Conservation (phyloP, 2,888 invertebrate species). For the Aporophyla lueneburgensis region DNA sequence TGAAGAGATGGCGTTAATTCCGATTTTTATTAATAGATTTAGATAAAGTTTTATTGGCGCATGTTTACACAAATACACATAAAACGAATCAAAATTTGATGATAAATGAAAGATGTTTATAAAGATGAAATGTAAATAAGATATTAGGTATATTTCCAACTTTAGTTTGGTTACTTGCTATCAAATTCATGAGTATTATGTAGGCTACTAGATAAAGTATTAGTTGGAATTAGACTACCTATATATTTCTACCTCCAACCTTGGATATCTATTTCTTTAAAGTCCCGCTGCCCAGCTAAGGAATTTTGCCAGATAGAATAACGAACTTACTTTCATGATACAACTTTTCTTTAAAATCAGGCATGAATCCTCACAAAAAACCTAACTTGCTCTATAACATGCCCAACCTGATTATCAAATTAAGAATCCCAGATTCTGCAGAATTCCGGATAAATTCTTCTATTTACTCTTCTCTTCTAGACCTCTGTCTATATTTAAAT, state of each 20-base stretch:
- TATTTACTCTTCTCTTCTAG: no score
- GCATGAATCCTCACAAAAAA: background rate
- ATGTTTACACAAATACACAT: conserved; percentile 64
- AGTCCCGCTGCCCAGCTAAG: background rate
- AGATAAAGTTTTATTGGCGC: conserved; percentile 49
- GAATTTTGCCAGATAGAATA: background rate
- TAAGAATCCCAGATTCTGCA: background rate
- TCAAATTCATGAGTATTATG: conserved; percentile 41
- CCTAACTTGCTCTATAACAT: background rate
- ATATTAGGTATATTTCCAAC: conserved; percentile 54
- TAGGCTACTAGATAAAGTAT: conserved; percentile 42
- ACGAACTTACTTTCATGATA: background rate
- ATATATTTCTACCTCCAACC: conserved; percentile 11
- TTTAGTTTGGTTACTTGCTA: conserved; percentile 35
- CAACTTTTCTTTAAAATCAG: background rate
- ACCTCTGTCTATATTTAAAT: no score
- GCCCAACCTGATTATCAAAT: conserved; percentile 20
- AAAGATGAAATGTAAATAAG: conserved; percentile 67
- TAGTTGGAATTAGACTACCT: conserved; percentile 12
- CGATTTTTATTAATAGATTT: conserved; percentile 51
- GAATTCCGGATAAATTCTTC: conserved; percentile 4
- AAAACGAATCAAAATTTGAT: conserved; percentile 60
- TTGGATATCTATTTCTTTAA: conserved; percentile 2
- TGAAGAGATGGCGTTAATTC: conserved; percentile 78
- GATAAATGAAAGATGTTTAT: conserved; percentile 70